Conservation (phyloP, 1,140 invertebrate genomes). For the Cherax destructor region DNA sequence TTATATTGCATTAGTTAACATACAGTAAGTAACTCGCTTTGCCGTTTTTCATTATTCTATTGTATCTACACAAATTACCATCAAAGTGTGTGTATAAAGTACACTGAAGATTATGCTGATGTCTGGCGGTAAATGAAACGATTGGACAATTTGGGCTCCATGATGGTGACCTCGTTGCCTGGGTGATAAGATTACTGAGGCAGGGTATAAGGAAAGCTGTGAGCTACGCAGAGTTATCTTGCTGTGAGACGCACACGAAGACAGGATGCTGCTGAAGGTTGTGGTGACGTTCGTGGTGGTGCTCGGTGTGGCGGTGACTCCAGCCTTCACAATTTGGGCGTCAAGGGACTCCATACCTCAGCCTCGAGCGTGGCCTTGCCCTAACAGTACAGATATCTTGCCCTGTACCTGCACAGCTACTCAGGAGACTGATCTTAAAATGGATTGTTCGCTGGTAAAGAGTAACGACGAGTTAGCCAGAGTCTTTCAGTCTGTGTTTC, state of each 20-base stretch:
- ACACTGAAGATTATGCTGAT: too few relatives aligned
- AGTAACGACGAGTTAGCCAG: not conserved
- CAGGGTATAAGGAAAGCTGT: too few relatives aligned
- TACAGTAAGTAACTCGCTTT: too few relatives aligned
- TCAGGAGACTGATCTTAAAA: not conserved
- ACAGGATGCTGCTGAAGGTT: not conserved
- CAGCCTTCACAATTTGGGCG: not conserved
- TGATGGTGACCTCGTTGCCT: too few relatives aligned
- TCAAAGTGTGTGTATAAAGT: too few relatives aligned
- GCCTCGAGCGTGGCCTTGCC: slow-evolving; percentile 9
- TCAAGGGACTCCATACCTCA: not conserved
- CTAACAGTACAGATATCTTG: not conserved
- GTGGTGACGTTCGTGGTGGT: not conserved
- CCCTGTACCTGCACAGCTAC: slow-evolving; percentile 1
- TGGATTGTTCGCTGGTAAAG: not conserved
- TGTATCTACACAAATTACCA: too few relatives aligned
- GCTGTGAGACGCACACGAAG: not conserved
- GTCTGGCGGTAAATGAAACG: too few relatives aligned
- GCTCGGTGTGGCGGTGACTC: not conserved
- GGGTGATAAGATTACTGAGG: too few relatives aligned
- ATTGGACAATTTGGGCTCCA: too few relatives aligned
- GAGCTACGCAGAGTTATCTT: not conserved
- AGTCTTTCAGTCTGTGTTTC: not conserved
- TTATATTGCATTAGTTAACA: too few relatives aligned
- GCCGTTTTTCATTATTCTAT: too few relatives aligned